Conservation (phyloP, 2,113 vertebrate species). For the Gallinago media region DNA sequence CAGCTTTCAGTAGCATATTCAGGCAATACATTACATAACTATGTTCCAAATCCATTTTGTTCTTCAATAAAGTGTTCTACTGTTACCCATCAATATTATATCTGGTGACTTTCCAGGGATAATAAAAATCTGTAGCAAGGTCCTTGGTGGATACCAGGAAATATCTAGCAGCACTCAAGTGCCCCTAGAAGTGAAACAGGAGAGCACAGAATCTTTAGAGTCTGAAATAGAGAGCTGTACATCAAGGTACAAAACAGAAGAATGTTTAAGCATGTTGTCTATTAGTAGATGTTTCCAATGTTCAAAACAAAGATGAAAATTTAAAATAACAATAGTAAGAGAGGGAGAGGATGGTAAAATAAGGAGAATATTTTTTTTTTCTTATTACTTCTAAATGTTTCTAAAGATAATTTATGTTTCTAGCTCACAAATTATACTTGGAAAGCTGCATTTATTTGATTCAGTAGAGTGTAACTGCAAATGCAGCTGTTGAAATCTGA, state of each 20-base stretch:
- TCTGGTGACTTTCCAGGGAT: neutral
- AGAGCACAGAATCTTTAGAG: neutral
- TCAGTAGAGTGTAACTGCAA: slow-evolving; percentile 48
- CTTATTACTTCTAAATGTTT: neutral
- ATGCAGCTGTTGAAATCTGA: slow-evolving; percentile 63
- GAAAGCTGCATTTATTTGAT: slow-evolving; percentile 37
- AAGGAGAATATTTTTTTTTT: neutral
- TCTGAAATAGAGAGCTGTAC: neutral
- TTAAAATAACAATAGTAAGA: neutral
- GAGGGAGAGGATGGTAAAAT: neutral
- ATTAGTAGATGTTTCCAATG: neutral
- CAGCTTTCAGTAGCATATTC: neutral
- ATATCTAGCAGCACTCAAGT: neutral
- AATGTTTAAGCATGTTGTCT: neutral
- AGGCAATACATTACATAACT: neutral
- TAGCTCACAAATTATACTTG: slow-evolving; percentile 23
- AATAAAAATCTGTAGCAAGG: neutral
- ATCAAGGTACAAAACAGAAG: neutral
- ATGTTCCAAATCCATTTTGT: neutral
- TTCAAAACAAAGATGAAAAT: neutral
- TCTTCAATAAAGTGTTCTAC: neutral
- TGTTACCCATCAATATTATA: neutral
- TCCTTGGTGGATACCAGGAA: neutral
- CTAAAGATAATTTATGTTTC: slow-evolving; percentile 50
- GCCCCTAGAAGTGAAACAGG: neutral